phyloP scores from a whole-genome alignment of 1,140 invertebrate species.

The Pararge aegeria region DNA sequence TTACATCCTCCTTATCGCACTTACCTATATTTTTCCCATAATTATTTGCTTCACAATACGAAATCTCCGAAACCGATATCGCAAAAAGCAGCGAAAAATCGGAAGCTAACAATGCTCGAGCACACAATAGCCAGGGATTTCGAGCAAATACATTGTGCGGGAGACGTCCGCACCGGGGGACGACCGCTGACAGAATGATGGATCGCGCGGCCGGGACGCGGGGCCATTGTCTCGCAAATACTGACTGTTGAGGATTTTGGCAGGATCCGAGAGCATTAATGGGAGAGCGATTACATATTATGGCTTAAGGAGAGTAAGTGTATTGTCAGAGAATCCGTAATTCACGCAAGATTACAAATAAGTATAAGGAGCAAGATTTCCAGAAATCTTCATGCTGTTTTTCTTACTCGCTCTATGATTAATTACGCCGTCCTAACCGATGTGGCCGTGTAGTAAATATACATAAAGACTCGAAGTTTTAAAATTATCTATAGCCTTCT shows the following conservation, averaged over 20 bases:
- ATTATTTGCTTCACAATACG: not conserved
- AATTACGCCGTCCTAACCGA: too few relatives aligned
- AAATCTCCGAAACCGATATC: slow-evolving; percentile 7
- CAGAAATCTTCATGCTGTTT: too few relatives aligned
- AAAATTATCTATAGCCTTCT: too few relatives aligned
- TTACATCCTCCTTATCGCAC: too few relatives aligned
- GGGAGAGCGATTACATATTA: slow-evolving; percentile 15
- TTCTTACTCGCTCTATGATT: too few relatives aligned
- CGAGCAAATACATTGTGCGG: slow-evolving; percentile 25
- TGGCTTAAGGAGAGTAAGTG: not conserved
- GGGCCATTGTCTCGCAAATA: slow-evolving; percentile 19
- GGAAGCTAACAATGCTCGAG: slow-evolving; percentile 21
- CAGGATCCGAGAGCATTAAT: slow-evolving; percentile 15
- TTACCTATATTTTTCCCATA: not conserved
- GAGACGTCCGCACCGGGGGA: slow-evolving; percentile 21
- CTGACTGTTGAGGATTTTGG: slow-evolving; percentile 5
- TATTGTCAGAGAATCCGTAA: not conserved
- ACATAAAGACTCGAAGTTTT: too few relatives aligned
- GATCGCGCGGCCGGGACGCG: slow-evolving; percentile 25
- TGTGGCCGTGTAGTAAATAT: too few relatives aligned
- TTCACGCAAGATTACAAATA: not conserved
- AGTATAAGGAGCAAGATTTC: too few relatives aligned
- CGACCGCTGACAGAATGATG: slow-evolving; percentile 42
- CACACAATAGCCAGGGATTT: slow-evolving; percentile 22
- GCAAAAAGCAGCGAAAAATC: slow-evolving; percentile 21